Percentiles rank a stretch among this genome's conserved stretches.
Evolutionary conservation across 2,113 vertebrate genomes (phyloP).

Genomic region (Cyanocitta stelleri): DNA sequence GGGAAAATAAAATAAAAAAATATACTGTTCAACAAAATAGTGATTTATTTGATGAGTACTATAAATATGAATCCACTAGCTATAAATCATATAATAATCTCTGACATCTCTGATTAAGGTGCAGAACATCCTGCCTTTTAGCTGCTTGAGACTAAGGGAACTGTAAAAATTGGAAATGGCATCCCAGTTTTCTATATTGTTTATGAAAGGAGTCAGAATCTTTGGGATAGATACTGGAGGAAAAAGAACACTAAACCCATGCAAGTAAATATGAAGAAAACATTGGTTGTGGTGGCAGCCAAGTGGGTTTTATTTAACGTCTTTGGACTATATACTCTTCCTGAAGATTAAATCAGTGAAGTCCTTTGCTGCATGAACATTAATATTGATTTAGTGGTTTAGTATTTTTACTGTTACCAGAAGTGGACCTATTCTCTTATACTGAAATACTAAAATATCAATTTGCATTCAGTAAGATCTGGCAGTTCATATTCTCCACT

Average conservation of each 20-base stretch:
- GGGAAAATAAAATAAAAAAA: not conserved
- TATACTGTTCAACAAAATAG: not conserved
- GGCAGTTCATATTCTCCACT: not conserved
- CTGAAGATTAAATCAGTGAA: not conserved
- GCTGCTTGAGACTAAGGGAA: not conserved
- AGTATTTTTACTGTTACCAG: not conserved
- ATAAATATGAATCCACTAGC: not conserved
- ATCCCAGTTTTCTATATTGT: fast-evolving
- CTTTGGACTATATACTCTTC: not conserved
- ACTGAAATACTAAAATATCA: not conserved
- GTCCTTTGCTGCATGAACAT: not conserved
- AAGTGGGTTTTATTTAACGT: not conserved
- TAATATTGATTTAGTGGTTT: not conserved
- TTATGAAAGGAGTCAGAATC: not conserved
- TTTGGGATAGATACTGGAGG: not conserved
- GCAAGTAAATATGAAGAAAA: not conserved
- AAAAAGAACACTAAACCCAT: not conserved
- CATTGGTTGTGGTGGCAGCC: not conserved
- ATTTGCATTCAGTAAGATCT: not conserved
- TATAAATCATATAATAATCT: not conserved
- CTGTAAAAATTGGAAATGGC: not conserved
- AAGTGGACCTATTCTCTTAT: not conserved
- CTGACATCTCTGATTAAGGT: not conserved
- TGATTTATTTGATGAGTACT: not conserved
- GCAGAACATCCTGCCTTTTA: not conserved